Conservation (phyloP, 2,113 vertebrate genomes). For the Marmota monax region DNA sequence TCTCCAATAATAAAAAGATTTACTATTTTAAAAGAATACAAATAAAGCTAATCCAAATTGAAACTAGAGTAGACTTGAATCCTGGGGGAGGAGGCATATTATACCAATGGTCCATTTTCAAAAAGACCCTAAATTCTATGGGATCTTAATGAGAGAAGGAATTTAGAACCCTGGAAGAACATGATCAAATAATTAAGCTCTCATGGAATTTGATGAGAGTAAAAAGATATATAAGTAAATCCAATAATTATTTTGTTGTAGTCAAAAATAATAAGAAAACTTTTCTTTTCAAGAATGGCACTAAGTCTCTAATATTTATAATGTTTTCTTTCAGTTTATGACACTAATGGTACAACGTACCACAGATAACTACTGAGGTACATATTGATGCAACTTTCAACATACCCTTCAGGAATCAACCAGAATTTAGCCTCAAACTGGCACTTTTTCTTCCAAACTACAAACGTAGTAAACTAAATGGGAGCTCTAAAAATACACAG, state of each 20-base stretch:
- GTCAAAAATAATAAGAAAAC: background rate
- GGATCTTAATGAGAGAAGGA: background rate
- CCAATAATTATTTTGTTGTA: conserved; percentile 13
- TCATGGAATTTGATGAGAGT: conserved; percentile 14
- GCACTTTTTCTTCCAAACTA: conserved; percentile 49
- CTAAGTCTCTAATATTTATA: background rate
- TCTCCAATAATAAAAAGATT: conserved; percentile 37
- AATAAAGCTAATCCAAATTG: background rate
- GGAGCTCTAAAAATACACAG: conserved; percentile 51
- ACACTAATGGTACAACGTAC: background rate
- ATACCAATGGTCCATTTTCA: background rate
- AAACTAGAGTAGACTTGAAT: background rate
- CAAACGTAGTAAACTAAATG: conserved; percentile 24
- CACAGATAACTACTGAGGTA: background rate
- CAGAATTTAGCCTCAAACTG: background rate
- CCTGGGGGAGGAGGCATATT: background rate
- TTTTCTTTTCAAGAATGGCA: background rate
- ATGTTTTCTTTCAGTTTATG: background rate
- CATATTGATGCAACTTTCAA: background rate
- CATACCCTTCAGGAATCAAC: background rate
- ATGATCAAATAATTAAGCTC: background rate
- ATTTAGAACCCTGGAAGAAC: background rate
- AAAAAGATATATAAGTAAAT: conserved; percentile 4
- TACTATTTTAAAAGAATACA: conserved; percentile 51
- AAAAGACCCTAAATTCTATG: conserved; percentile 10